Conservation (phyloP, 2,888 invertebrate species). For the Chloroclysta siterata region DNA sequence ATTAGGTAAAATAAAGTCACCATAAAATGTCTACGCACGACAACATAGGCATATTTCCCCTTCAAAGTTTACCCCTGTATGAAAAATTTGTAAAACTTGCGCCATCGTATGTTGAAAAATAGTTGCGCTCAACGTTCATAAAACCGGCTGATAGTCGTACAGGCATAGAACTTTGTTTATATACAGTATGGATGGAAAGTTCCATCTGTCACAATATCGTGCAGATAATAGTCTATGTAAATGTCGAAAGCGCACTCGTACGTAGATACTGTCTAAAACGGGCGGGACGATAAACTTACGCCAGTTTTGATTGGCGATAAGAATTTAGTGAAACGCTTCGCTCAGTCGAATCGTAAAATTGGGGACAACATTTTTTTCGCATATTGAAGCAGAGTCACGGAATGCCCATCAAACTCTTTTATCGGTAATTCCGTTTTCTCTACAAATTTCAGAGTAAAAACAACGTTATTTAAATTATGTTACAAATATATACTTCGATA, state of each 20-base stretch:
- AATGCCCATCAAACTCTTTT: conserved; percentile 8
- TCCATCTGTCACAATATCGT: conserved; percentile 46
- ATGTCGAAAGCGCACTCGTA: conserved; percentile 38
- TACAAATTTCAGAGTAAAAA: not conserved
- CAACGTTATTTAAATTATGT: no score
- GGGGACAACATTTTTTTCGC: conserved; percentile 35
- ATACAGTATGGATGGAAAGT: conserved; percentile 39
- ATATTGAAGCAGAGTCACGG: conserved; percentile 24
- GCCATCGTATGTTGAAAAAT: conserved; percentile 23
- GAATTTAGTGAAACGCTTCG: conserved; percentile 51
- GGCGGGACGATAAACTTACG: conserved; percentile 47
- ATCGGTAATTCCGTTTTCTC: not conserved
- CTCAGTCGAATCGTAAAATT: conserved; percentile 45
- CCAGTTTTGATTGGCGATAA: conserved; percentile 50
- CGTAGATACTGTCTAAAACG: conserved; percentile 33
- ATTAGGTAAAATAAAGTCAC: conserved; percentile 15
- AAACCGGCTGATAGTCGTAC: conserved; percentile 28
- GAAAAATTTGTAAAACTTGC: conserved; percentile 26
- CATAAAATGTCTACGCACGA: conserved; percentile 23
- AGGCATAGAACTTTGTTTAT: conserved; percentile 39
- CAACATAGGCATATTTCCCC: conserved; percentile 15
- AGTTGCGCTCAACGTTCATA: conserved; percentile 25
- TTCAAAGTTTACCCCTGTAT: conserved; percentile 17
- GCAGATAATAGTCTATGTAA: conserved; percentile 46
- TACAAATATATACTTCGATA: not conserved